These are phyloP conservation scores for Drosophila conformis DNA, from an alignment of 2,888 invertebrate genomes.

Conservation along the genomic window DNA sequence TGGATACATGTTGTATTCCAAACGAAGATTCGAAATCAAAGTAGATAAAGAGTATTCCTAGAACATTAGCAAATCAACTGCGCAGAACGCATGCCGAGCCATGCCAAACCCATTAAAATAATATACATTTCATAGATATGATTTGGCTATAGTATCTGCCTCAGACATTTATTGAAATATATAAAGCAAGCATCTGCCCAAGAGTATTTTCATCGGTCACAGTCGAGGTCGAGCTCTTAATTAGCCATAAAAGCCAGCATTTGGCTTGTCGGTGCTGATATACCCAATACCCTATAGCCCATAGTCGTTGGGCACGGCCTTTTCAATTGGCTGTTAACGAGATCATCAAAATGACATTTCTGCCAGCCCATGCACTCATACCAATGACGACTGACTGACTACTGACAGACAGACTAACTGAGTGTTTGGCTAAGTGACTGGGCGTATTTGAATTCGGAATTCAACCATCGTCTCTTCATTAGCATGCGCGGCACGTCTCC, in stretches of 20 bases:
- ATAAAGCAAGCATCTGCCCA: constrained; percentile 52
- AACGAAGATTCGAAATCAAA: constrained; percentile 3
- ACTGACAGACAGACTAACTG: neutral
- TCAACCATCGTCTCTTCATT: constrained; percentile 38
- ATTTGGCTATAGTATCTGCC: constrained; percentile 41
- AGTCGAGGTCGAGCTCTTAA: constrained; percentile 40
- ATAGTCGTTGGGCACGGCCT: constrained; percentile 45
- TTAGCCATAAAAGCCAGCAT: constrained; percentile 18
- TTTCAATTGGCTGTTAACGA: constrained; percentile 66
- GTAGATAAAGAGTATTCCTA: neutral
- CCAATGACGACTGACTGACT: constrained; percentile 22
- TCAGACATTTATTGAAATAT: constrained; percentile 43
- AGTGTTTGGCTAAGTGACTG: constrained; percentile 28
- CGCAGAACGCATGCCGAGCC: neutral
- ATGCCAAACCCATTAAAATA: constrained; percentile 15
- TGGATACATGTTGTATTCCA: neutral
- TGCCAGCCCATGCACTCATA: constrained; percentile 8
- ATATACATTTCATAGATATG: constrained; percentile 15
- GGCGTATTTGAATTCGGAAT: constrained; percentile 54
- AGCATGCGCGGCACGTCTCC: constrained; percentile 61
- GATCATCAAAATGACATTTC: constrained; percentile 68
- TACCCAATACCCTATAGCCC: neutral
- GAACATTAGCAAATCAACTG: neutral
- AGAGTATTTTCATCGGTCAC: constrained; percentile 16
- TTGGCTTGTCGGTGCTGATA: constrained; percentile 2